Evolutionary conservation across 2,797 vertebrate genomes (phyloP).

Genomic region (Poliocrania exsul): DNA sequence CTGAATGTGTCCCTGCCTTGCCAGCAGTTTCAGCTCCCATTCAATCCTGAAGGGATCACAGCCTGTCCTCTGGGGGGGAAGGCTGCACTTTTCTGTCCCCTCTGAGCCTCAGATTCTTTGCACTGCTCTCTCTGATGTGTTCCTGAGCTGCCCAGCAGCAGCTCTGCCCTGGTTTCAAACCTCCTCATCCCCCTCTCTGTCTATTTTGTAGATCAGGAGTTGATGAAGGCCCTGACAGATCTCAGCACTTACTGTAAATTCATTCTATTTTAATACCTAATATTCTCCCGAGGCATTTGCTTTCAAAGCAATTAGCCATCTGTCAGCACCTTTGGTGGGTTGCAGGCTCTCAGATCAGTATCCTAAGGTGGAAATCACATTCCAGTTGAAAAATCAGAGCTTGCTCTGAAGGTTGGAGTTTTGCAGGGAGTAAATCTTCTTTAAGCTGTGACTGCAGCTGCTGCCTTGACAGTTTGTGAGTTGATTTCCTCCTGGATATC

Average conservation of each 20-base stretch:
- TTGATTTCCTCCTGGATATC: conserved; percentile 67
- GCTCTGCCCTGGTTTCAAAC: not conserved
- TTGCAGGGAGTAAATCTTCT: conserved; percentile 64
- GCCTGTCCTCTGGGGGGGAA: not conserved
- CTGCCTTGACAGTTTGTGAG: conserved; percentile 58
- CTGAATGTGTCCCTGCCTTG: not conserved
- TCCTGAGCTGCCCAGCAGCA: not conserved
- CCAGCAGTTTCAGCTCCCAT: not conserved
- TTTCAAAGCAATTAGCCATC: conserved; percentile 65
- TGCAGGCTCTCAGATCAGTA: conserved; percentile 31
- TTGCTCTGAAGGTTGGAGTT: conserved; percentile 28
- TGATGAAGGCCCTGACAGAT: conserved; percentile 28
- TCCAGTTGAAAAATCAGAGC: conserved; percentile 55
- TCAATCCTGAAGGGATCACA: not conserved
- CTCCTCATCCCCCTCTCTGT: not conserved
- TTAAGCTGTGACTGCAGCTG: conserved; percentile 62
- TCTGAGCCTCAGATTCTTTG: not conserved
- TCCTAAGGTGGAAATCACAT: conserved; percentile 66
- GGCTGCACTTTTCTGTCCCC: not conserved
- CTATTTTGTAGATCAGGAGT: not conserved
- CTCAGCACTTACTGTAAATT: conserved; percentile 41
- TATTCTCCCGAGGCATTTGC: conserved; percentile 54
- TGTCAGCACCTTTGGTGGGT: conserved; percentile 41
- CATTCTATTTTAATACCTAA: conserved; percentile 28
- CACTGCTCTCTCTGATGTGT: not conserved